Conservation (phyloP, 64 coral and sea anemone genomes). For the Platygyra sinensis region DNA sequence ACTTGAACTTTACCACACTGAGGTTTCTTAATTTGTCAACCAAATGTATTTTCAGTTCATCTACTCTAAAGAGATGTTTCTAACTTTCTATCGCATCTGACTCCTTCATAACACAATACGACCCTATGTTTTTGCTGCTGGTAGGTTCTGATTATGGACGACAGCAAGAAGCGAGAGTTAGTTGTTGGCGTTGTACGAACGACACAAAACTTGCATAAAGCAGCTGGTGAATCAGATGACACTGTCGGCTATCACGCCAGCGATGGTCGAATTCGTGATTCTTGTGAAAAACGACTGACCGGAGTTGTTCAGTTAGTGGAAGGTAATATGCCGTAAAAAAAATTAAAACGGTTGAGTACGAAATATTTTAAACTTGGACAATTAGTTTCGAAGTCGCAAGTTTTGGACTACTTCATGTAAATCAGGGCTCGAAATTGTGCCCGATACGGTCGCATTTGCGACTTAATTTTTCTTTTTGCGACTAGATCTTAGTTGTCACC, state of each 20-base stretch:
- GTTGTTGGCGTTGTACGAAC: not conserved
- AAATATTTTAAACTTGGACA: too few relatives aligned
- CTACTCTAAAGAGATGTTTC: too few relatives aligned
- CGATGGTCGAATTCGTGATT: not conserved
- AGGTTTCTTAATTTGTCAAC: too few relatives aligned
- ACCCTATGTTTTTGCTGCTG: not conserved
- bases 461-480: too few relatives aligned
- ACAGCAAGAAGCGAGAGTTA: not conserved
- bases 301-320: not conserved
- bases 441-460: too few relatives aligned
- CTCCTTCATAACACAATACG: not conserved
- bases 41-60: too few relatives aligned
- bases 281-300: not conserved
- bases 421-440: too few relatives aligned
- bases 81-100: not conserved
- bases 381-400: too few relatives aligned
- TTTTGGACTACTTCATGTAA: too few relatives aligned
- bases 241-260: not conserved
- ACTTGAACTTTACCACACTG: too few relatives aligned
- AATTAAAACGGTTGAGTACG: not conserved
- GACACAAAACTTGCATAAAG: not conserved
- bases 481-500: too few relatives aligned
- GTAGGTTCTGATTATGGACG: not conserved
- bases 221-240: not conserved
- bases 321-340: not conserved